Conservation (phyloP, 2,113 vertebrate species). For the Sinocyclocheilus grahami region DNA sequence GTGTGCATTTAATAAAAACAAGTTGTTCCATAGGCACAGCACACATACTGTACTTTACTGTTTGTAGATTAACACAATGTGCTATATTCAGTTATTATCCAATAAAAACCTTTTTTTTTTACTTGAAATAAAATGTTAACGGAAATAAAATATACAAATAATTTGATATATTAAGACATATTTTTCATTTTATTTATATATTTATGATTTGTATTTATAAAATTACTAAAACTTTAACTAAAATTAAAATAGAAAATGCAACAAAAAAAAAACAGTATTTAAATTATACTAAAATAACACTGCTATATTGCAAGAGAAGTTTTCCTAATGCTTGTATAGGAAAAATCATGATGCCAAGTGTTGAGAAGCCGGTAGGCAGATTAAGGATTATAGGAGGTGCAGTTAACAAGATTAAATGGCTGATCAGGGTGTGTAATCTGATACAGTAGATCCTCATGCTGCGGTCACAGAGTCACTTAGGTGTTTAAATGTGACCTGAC, state of each 20-base stretch:
- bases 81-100: background rate
- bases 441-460: background rate
- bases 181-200: no score
- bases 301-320: no score
- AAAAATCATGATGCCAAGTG: background rate
- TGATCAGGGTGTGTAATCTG: slow-evolving; percentile 38
- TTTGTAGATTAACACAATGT: background rate
- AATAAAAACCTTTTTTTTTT: no score
- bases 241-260: no score
- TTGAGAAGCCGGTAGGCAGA: background rate
- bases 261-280: no score
- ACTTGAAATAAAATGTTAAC: no score
- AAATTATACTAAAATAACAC: no score
- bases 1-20: background rate
- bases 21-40: background rate
- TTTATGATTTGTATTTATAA: no score
- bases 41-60: background rate
- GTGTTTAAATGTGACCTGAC: slow-evolving; percentile 25
- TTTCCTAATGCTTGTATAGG: no score
- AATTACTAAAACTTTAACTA: no score
- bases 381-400: slow-evolving; percentile 10
- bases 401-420: slow-evolving; percentile 43
- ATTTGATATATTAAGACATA: no score
- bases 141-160: no score
- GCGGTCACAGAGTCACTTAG: background rate